Evolutionary conservation across 2,888 invertebrate species (phyloP), one percentile per base, ranked within the genome.

Genomic region (Oeneis ivallda): DNA sequence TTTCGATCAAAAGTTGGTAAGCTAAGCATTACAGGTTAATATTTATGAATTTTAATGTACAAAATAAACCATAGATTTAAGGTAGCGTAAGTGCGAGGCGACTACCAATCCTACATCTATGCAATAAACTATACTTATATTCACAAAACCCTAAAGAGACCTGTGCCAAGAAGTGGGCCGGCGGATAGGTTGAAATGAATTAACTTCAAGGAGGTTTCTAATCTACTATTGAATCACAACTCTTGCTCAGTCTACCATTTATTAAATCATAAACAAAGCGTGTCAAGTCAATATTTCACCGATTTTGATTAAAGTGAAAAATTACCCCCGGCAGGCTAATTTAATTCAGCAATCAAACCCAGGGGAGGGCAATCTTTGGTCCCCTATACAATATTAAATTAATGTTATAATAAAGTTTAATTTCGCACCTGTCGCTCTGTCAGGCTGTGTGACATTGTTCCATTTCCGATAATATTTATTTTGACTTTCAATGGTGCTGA

Each of bases 381-480:
- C 70, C 59, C 70, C 49, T 61, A 62, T 70, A 74, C 75, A 76
- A 78, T 79, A 79, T 79, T 77, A 74, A 79, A 78, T 78, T 77
- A 79, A 79, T 80, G 75, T 77, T 75, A 78, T 80, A 82, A 81
- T 81, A 78, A 79, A 82, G 72, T 83, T 85, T 83, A 86, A 87
- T 86, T 84, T 81, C 73, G 78, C 67, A 80, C 79, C 86, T 88
- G 89, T 86, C 89, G 83, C 69, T 78, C 78, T 74, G 76, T 78
- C 79, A 74, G 70, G 11, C 49, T 32, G 61, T 71, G 72, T 74
- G 75, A 78, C 78, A 80, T 74, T 73, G 72, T 68, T 78, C 75
- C 78, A 84, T 86, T 87, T 85, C 85, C 86, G 80, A 79, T 76
- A 75, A 80, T 78, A 79, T 78, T 76, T 72, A 79, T 78, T 76